Evolutionary conservation across 2,888 invertebrate species (phyloP), one percentile per base, ranked within the genome.

Genomic region (Metellina segmentata): DNA sequence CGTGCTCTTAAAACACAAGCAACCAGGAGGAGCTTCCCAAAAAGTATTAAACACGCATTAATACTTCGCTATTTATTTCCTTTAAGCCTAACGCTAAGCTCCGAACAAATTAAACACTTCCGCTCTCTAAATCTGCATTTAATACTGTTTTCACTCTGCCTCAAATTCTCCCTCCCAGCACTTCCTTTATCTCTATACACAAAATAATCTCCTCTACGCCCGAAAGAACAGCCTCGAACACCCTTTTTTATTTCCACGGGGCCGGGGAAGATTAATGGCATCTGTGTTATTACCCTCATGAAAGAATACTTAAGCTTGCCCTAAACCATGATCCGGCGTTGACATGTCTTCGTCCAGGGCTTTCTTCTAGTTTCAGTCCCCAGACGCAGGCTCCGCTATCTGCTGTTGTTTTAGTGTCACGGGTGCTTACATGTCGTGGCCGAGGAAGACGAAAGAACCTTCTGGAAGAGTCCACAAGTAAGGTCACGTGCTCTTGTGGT

Each of bases 241-340:
- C 13, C 49, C 69, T 72, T 85, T 85, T 85, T 75, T 75, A 53
- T 75, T 53, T 52, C 20, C 8, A 6, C 13, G 61, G n/a, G 52
- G 53, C 19, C 11, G 16, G 48, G 11, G 53, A 81, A 87, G 87
- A 87, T 87, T 87, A 81, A 87, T 87, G 81, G n/a, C 87, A 81
- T 19, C 72, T 19, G 7, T 53, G 81, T 72, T 87, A 87, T 87
- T 87, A 74, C 81, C 81, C 72, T 72, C 79, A 87, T 74, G 79
- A 72, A 79, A 79, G 53, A 81, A 79, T 87, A 87, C 87, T 87
- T 87, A 87, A 81, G 81, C 81, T 72, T 34, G 71, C 79, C 48
- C 87, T 87, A 72, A 71, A 87, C 87, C 72, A 53, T 79, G 87
- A 87, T 79, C 72, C 34, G 52, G n/a, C 20, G 87, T 61, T 87